Evolutionary conservation across 2,888 invertebrate species (phyloP), one percentile per base, ranked within the genome.

Genomic region (Drosophila borealis): DNA sequence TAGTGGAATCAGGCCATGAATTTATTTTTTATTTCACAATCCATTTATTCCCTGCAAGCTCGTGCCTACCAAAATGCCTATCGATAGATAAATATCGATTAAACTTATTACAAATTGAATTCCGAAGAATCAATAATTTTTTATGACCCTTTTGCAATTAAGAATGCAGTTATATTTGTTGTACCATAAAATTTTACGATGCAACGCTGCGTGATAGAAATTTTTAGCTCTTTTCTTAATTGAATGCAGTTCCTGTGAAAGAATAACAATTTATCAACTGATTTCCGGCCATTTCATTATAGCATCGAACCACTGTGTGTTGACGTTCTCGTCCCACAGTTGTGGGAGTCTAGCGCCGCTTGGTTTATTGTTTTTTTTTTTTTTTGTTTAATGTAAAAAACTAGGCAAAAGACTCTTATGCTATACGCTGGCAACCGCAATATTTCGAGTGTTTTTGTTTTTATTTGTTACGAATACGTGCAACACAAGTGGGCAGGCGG

Each of bases 291-390:
- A 61, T 54, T 19, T 49, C 19, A 13, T 19, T 33, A 49, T 25
- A 10, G n/a, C 9, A 29, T 59, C 34, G 36, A 33, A 54, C 64
- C 70, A 72, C 70, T n/a, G 70, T 70, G 53, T 54, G 9, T 70
- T 42, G 17, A n/a, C 29, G 60, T 54, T 70, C 56, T 59, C 29
- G 44, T 14, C 36, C 21, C 60, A 36, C 55, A 76, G 65, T 76
- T 74, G 75, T 86, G 86, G 83, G 53, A 75, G 80, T 45, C 19
- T 59, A 48, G 54, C 53, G 48, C 41, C 48, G 42, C 33, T 72
- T 62, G 45, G 37, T 53, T 50, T 60, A 34, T 50, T 60, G 17
- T 49, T 56, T 44, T 37, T 49, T 39, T 11, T 10, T 60, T 17
- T 33, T 48, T 49, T n/a, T 17, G n/a, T n/a, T n/a, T 5, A 36